Evolutionary conservation across 2,113 vertebrate genomes (phyloP).

Genomic region (Illadopsis cleaveri): DNA sequence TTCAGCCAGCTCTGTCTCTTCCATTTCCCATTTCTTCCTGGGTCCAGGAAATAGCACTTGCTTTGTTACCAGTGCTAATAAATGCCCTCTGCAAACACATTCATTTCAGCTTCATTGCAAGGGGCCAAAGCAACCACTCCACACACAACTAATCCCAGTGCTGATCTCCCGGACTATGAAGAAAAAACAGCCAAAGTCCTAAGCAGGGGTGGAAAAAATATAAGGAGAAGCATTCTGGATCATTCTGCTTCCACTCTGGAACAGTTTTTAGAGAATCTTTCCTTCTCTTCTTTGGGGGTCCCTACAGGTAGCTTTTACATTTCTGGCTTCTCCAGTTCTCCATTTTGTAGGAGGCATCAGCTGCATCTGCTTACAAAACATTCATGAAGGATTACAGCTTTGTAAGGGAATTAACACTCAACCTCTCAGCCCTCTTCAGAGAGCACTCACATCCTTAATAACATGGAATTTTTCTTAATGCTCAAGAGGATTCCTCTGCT

Average conservation of each 20-base stretch:
- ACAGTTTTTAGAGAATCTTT: not conserved
- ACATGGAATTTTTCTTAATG: not conserved
- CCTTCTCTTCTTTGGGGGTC: not conserved
- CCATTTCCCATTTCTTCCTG: not conserved
- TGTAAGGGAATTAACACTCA: slow-evolving; percentile 19
- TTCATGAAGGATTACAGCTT: slow-evolving; percentile 8
- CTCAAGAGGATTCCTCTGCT: not conserved
- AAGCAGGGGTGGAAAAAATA: not conserved
- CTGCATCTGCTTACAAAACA: not conserved
- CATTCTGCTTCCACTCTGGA: not conserved
- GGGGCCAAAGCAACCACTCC: not conserved
- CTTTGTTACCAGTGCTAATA: not conserved
- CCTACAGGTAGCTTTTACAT: not conserved
- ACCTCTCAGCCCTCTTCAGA: slow-evolving; percentile 10
- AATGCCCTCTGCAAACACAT: not conserved
- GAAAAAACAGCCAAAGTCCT: not conserved
- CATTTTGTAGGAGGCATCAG: not conserved
- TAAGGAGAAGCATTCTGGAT: not conserved
- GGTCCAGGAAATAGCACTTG: not conserved
- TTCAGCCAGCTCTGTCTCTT: not conserved
- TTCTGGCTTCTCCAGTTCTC: not conserved
- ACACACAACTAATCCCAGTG: not conserved
- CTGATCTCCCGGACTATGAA: not conserved
- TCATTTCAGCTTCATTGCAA: not conserved
- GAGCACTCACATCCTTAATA: not conserved